Conservation (phyloP, 2,113 vertebrate genomes). For the Platichthys stellatus region DNA sequence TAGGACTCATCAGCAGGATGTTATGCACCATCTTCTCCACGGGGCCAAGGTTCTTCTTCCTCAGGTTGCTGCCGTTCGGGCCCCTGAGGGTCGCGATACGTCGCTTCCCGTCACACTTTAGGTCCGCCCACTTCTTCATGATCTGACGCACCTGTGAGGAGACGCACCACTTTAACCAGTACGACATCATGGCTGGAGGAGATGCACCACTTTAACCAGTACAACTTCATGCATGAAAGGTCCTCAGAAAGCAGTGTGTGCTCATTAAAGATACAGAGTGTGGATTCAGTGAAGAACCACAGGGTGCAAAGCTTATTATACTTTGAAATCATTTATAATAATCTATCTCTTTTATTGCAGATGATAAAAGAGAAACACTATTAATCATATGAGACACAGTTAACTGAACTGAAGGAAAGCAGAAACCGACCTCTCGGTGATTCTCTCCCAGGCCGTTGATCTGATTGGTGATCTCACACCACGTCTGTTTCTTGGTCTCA, state of each 20-base stretch:
- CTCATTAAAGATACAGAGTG: no score
- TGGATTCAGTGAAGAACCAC: no score
- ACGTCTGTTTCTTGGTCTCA: slow-evolving; percentile 73
- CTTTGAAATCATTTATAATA: no score
- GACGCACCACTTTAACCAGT: not conserved
- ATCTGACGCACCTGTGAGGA: slow-evolving; percentile 72
- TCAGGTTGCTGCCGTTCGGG: slow-evolving; percentile 39
- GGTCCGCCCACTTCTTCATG: slow-evolving; percentile 86
- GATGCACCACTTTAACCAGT: no score
- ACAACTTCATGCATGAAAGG: no score
- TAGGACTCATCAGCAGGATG: slow-evolving; percentile 79
- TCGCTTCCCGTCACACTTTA: slow-evolving; percentile 83
- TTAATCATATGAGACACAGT: no score
- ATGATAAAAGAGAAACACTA: no score
- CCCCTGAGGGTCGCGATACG: slow-evolving; percentile 68
- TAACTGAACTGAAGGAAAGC: no score
- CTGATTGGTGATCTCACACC: slow-evolving; percentile 73
- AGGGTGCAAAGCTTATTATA: no score
- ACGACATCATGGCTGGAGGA: no score
- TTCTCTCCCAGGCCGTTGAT: slow-evolving; percentile 75
- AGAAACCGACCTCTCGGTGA: slow-evolving; percentile 66
- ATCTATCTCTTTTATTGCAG: no score
- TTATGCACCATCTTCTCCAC: slow-evolving; percentile 82
- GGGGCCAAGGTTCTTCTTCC: slow-evolving; percentile 75
- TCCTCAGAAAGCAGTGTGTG: no score